Percentiles rank a stretch among this genome's conserved stretches.
These are phyloP conservation scores for Thecophora atra DNA, from an alignment of 2,888 invertebrate species.

Conservation along the genomic window DNA sequence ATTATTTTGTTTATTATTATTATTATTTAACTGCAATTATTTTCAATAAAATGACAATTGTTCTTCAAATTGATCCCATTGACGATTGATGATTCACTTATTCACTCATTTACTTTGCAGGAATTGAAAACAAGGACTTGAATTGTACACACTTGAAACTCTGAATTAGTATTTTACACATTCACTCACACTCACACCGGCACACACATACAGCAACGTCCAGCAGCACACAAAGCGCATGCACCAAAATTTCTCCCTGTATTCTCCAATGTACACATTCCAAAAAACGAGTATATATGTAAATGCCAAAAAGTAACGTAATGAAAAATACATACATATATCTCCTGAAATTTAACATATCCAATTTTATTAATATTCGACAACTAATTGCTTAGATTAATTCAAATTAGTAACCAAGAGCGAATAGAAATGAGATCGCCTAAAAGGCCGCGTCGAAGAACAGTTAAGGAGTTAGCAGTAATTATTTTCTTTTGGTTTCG, in stretches of 20 bases:
- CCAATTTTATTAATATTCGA: constrained; percentile 51
- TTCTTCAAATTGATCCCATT: constrained; percentile 11
- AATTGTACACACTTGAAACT: too few relatives aligned
- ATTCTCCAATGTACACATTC: constrained; percentile 17
- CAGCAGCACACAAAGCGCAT: constrained; percentile 18
- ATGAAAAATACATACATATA: too few relatives aligned
- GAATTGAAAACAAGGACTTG: constrained; percentile 54
- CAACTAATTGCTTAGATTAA: constrained; percentile 37
- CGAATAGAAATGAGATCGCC: constrained; percentile 12
- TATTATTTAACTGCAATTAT: constrained; percentile 25
- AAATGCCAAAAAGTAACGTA: constrained; percentile 42
- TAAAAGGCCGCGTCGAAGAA: neutral
- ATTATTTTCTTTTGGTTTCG: neutral
- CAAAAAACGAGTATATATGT: constrained; percentile 18
- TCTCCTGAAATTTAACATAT: constrained; percentile 61
- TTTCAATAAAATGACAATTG: constrained; percentile 38
- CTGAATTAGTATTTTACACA: too few relatives aligned
- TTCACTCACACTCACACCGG: too few relatives aligned
- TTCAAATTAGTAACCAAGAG: constrained; percentile 3
- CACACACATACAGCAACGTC: constrained; percentile 1
- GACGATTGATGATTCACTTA: neutral
- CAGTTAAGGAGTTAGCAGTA: neutral
- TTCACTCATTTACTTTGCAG: constrained; percentile 47
- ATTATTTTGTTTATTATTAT: constrained; percentile 40
- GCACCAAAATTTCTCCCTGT: constrained; percentile 39